Evolutionary conservation across 2,797 vertebrate species (phyloP).

Genomic region (Ctenosaura bakeri): DNA sequence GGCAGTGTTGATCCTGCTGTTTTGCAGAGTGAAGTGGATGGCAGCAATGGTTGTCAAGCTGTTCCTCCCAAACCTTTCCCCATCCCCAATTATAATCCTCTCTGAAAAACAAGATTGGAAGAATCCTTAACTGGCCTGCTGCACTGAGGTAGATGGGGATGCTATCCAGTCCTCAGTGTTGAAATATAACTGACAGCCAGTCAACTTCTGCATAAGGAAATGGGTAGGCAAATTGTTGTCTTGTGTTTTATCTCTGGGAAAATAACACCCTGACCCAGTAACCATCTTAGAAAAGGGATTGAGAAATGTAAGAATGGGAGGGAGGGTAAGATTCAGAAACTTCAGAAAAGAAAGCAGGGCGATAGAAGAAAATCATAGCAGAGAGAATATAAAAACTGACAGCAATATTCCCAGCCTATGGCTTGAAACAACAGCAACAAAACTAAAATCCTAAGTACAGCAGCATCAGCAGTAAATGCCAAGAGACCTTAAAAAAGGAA

Average conservation of each 20-base stretch:
- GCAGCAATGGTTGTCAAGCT: too few species aligned
- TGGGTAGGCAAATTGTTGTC: not conserved
- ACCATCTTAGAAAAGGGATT: not conserved
- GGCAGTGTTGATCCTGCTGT: too few species aligned
- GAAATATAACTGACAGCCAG: not conserved
- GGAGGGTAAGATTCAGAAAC: not conserved
- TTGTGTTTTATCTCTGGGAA: not conserved
- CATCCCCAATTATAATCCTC: too few species aligned
- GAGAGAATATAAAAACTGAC: not conserved
- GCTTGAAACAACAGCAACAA: not conserved
- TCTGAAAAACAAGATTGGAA: not conserved
- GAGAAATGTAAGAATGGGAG: too few species aligned
- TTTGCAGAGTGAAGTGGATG: too few species aligned
- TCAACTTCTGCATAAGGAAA: not conserved
- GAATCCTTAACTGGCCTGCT: too few species aligned
- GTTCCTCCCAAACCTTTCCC: too few species aligned
- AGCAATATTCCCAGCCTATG: not conserved
- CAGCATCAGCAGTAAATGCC: constrained; percentile 16
- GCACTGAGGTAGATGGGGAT: not conserved
- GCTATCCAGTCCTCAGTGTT: not conserved
- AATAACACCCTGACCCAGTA: too few species aligned
- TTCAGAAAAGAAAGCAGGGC: not conserved
- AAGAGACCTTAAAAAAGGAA: constrained; percentile 62
- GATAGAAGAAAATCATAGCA: not conserved
- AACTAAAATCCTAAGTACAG: constrained; percentile 1